Conservation (phyloP, 2,888 invertebrate genomes). For the Brenthis hecate region DNA sequence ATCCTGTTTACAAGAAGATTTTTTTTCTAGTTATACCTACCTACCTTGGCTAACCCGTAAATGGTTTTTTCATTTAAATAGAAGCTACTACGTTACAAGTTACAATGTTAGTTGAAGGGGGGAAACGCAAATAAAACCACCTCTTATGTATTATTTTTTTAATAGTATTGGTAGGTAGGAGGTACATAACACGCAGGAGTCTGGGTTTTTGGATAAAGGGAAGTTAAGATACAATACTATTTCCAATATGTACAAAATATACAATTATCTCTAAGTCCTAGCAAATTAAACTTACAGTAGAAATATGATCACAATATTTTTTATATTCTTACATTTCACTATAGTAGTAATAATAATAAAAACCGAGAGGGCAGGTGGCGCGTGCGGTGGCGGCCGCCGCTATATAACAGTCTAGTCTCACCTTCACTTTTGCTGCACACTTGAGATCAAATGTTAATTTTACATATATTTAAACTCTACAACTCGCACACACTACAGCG, state of each 20-base stretch:
- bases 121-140: slow-evolving; percentile 49
- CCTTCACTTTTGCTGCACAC: slow-evolving; percentile 80
- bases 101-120: not conserved
- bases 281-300: slow-evolving; percentile 76
- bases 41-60: not conserved
- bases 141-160: slow-evolving; percentile 80
- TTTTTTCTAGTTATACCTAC: not conserved
- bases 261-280: slow-evolving; percentile 77
- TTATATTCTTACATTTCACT: slow-evolving; percentile 74
- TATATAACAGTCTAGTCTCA: slow-evolving; percentile 68
- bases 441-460: slow-evolving; percentile 82
- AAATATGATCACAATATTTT: slow-evolving; percentile 83
- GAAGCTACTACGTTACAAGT: no score
- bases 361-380: slow-evolving; percentile 52
- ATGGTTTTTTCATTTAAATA: not conserved
- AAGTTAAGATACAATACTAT: slow-evolving; percentile 83
- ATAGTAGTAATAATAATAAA: slow-evolving; percentile 48
- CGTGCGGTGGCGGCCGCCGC: slow-evolving; percentile 62
- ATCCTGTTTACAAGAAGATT: not conserved
- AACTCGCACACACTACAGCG: slow-evolving; percentile 71
- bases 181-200: slow-evolving; percentile 83
- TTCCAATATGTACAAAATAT: slow-evolving; percentile 83
- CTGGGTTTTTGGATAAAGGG: slow-evolving; percentile 81
- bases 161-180: slow-evolving; percentile 84
- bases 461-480: slow-evolving; percentile 76